Conservation (phyloP, 2,797 vertebrate genomes). For the Sciurus vulgaris region DNA sequence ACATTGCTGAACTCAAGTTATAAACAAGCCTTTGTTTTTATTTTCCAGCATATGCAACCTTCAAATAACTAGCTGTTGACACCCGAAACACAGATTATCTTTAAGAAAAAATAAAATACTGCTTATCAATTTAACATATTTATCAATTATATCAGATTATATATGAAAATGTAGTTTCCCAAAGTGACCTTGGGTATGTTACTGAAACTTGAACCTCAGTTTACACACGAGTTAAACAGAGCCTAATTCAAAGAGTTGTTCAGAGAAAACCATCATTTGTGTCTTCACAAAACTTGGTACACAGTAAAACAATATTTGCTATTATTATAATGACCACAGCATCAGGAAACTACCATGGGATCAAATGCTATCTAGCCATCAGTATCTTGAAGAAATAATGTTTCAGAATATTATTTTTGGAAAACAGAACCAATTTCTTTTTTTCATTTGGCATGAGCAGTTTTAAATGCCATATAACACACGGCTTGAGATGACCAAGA, state of each 20-base stretch:
- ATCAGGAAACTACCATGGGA: background rate
- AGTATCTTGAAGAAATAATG: background rate
- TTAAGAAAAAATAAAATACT: background rate
- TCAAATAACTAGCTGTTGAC: background rate
- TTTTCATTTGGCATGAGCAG: slow-evolving; percentile 15
- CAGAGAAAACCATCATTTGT: background rate
- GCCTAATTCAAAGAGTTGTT: background rate
- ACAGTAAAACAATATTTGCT: background rate
- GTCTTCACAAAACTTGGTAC: background rate
- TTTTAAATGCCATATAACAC: slow-evolving; percentile 22
- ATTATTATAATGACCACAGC: background rate
- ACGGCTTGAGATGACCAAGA: background rate
- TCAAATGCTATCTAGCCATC: slow-evolving; percentile 2
- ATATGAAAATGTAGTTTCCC: background rate
- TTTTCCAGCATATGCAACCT: background rate
- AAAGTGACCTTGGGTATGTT: background rate
- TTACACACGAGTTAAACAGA: background rate
- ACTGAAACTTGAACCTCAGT: background rate
- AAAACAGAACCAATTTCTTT: slow-evolving; percentile 46
- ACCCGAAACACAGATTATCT: slow-evolving; percentile 20
- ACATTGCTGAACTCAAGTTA: slow-evolving; percentile 36
- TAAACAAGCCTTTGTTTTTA: slow-evolving; percentile 59
- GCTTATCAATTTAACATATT: slow-evolving; percentile 1
- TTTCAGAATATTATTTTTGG: background rate
- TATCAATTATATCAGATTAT: background rate